Evolutionary conservation across 2,888 invertebrate species (phyloP).

Genomic region (Mantis religiosa): DNA sequence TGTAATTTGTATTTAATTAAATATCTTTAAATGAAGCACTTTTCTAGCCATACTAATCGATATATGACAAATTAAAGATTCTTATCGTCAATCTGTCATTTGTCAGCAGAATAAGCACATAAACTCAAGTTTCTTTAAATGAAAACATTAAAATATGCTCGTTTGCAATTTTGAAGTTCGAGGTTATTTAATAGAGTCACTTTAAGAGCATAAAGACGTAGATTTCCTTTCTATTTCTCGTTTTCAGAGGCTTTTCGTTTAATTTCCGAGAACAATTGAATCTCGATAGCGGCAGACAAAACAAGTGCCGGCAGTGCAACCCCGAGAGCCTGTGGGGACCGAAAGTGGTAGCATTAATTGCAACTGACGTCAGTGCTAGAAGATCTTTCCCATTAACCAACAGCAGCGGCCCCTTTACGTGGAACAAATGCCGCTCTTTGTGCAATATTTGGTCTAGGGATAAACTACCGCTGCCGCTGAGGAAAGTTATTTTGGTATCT

Average conservation of each 20-base stretch:
- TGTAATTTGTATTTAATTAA: no score
- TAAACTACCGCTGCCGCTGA: not conserved
- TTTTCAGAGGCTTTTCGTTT: not conserved
- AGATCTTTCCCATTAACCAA: not conserved
- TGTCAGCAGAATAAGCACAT: no score
- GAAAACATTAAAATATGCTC: no score
- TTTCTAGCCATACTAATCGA: no score
- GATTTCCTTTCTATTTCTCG: not conserved
- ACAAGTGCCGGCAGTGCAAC: not conserved
- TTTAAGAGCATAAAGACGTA: not conserved
- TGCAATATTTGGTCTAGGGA: not conserved
- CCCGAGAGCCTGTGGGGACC: not conserved
- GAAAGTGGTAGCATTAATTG: not conserved
- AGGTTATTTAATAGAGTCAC: not conserved
- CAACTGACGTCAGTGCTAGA: not conserved
- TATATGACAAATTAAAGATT: no score
- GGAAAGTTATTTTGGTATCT: not conserved
- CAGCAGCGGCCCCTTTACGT: not conserved
- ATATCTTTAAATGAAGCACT: no score
- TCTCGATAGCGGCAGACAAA: not conserved
- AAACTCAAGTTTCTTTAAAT: no score
- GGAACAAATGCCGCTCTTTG: not conserved
- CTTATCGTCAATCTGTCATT: no score
- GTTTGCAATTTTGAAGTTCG: no score
- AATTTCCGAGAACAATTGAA: not conserved